These are phyloP conservation scores for Elegia similella DNA, from an alignment of 2,888 invertebrate genomes.

Conservation along the genomic window DNA sequence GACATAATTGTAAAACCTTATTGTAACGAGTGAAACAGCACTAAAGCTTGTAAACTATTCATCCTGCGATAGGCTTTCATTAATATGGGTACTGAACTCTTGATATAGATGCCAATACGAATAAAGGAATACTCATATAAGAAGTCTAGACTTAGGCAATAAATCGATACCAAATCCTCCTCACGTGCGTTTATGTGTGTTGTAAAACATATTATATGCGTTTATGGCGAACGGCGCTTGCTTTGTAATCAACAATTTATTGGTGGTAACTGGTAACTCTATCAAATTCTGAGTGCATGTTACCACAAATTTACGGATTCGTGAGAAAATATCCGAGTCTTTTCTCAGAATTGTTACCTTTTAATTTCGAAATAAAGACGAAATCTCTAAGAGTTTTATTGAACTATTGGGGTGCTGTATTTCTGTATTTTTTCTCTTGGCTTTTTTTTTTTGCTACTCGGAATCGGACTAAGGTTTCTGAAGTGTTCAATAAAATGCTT, in stretches of 20 bases:
- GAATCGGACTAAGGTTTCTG: constrained; percentile 40
- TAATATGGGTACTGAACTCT: not conserved
- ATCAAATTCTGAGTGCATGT: constrained; percentile 52
- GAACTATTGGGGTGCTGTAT: constrained; percentile 60
- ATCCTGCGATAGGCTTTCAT: not conserved
- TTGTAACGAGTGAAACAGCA: not conserved
- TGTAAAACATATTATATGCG: constrained; percentile 66
- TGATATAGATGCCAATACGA: not conserved
- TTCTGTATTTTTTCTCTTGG: constrained; percentile 26
- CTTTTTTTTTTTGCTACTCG: constrained; percentile 56
- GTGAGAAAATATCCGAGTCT: constrained; percentile 63
- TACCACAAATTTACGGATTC: constrained; percentile 26
- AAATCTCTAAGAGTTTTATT: constrained; percentile 68
- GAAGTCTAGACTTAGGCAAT: constrained; percentile 14
- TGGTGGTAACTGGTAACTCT: constrained; percentile 69
- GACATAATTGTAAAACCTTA: too few species aligned
- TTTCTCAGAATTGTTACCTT: constrained; percentile 69
- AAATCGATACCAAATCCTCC: constrained; percentile 24
- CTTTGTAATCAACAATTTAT: constrained; percentile 74
- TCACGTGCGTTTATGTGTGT: constrained; percentile 53
- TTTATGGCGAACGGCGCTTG: constrained; percentile 70
- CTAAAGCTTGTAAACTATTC: not conserved
- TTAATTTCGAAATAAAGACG: constrained; percentile 74
- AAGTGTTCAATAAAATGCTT: constrained; percentile 51
- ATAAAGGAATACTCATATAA: constrained; percentile 4